Base-by-base conservation (phyloP, 2,888 invertebrate species). In the Fragum whitleyi region DNA sequence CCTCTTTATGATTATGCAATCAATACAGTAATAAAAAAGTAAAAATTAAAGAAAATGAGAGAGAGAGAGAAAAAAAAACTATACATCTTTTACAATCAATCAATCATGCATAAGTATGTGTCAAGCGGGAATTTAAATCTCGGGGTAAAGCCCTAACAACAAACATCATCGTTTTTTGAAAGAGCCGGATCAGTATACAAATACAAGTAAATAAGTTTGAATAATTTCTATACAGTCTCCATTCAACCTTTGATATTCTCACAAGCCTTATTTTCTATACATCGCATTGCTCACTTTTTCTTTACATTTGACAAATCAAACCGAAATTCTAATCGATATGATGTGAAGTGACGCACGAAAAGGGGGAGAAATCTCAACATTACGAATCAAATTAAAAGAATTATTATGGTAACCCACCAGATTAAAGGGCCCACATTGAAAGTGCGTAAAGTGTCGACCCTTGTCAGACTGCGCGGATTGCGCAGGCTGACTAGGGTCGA, bases 261-360 rank as follows among this genome's bases (percentile, higher is more conserved):
- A 19, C 47, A 14, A 47, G 47, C 47, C n/a, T 47, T 19, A 5
- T n/a, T 3, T n/a, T 47, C 47, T 19, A 47, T 47, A 47, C 47
- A 47, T 47, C 47, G 47, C 14, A 47, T 9, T 47, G 47, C 47
- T 47, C 47, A 47, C n/a, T 19, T 62, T 36, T 36, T 62, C 14
- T 62, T 62, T 32, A n/a, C n/a, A 28, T 28, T 62, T 36, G 62
- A 62, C n/a, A 65, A 42, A 65, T 65, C 65, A 65, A 65, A 42
- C 9, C 42, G 26, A 65, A 65, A 42, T 32, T n/a, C 39, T 21
- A 36, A 65, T 65, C 65, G 65, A 65, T 65, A 65, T 39, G 42
- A 23, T 42, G 14, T 42, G 65, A 21, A 11, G 65, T 7, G 65
- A 26, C 42, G 36, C 21, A 5, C 23, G 14, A 42, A 65, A 65